Evolutionary conservation across 1,140 invertebrate genomes (phyloP).

Genomic region (Andrena cerasifolii): DNA sequence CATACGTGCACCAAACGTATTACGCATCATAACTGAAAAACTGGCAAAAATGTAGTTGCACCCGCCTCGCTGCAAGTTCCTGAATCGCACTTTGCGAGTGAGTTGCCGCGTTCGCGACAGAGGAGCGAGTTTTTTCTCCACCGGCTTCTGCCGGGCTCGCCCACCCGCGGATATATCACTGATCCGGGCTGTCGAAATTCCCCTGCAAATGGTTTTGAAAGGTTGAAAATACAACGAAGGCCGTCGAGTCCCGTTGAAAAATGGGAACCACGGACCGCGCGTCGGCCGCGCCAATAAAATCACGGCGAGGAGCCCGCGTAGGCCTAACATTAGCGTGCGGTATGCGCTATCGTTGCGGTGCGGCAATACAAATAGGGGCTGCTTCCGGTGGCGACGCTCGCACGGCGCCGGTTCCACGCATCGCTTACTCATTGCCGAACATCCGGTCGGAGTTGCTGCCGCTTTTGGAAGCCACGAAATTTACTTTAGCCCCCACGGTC

Average conservation of each 20-base stretch:
- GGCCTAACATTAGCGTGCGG: constrained; percentile 56
- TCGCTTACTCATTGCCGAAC: constrained; percentile 71
- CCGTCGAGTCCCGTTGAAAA: background rate
- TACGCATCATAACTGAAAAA: too few relatives aligned
- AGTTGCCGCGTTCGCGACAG: background rate
- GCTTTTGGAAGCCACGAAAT: constrained; percentile 72
- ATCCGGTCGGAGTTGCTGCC: constrained; percentile 62
- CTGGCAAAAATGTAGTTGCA: too few relatives aligned
- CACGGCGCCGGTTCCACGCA: constrained; percentile 65
- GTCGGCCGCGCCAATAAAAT: constrained; percentile 24
- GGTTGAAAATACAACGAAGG: too few relatives aligned
- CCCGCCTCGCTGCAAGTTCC: too few relatives aligned
- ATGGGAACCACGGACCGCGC: background rate
- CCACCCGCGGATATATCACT: too few relatives aligned
- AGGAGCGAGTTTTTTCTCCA: background rate
- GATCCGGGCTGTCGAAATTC: background rate
- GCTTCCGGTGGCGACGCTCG: constrained; percentile 63
- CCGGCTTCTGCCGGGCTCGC: too few relatives aligned
- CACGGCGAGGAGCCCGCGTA: constrained; percentile 27
- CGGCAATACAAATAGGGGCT: constrained; percentile 67
- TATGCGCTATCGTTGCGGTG: constrained; percentile 60
- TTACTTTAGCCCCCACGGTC: constrained; percentile 70
- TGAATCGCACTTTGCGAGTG: background rate
- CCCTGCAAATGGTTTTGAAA: too few relatives aligned
- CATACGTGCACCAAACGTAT: too few relatives aligned